Base-by-base conservation (phyloP, 2,888 invertebrate species). In the Trissolcus brochymenae region DNA sequence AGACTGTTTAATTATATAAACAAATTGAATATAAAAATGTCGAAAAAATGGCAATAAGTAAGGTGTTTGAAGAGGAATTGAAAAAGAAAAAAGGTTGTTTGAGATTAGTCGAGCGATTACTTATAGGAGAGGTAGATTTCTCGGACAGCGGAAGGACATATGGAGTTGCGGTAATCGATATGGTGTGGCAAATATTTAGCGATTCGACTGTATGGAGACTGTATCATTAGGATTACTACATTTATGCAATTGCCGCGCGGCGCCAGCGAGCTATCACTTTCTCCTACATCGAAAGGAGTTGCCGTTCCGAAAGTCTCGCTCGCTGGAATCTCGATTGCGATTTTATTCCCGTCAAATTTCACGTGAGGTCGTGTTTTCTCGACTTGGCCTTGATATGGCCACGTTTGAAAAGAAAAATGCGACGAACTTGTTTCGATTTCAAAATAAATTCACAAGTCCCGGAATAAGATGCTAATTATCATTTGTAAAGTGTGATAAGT, bases 251-350 rank as follows among this genome's bases (percentile, higher is more conserved):
- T 75, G 68, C 75, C 40, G 55, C 35, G 55, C 55, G 13, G 46
- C 65, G 64, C 29, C 64, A 46, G 21, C 64, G 76, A 76, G 76
- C 70, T 76, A 76, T 70, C 76, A 76, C 76, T 76, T 76, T 76
- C 76, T 76, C 76, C 70, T 65, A 56, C 70, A 60, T 70, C 70
- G 75, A 68, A 75, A 75, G 75, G 68, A 75, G 54, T 70, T 62
- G 67, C 62, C 57, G 60, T 70, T 70, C 75, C 68, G 68, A 75
- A 75, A 75, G 74, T 74, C 67, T 68, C 62, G 61, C 74, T 61
- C 62, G 61, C 67, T n/a, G 74, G 74, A 64, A 68, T 75, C 68
- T 68, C 64, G 59, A 35, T 35, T 35, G 35, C 35, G 35, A 35
- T 35, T 35, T 35, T 35, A 35, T 35, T 21, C 17, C 7, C 16